Evolutionary conservation across 2,113 vertebrate species (phyloP), one percentile per base, ranked within the genome.

Genomic region (Arothron firmamentum): DNA sequence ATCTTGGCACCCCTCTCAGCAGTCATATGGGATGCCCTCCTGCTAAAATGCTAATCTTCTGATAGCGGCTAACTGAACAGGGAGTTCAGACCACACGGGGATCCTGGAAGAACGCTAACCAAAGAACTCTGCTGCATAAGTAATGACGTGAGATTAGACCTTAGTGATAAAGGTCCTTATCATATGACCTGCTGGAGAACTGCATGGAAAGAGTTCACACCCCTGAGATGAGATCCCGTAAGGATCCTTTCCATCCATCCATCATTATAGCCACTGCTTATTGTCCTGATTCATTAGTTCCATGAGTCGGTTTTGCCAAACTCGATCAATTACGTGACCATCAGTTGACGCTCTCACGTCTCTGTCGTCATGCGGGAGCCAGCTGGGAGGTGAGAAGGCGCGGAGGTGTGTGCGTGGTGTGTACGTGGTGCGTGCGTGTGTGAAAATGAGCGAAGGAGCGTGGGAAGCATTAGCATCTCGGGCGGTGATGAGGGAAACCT

Each of bases 201-300:
- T 73, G 34, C 70, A 59, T 47, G 60, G 60, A 62, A 51, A 62
- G 78, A 83, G 84, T 85, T 86, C 72, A 75, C 48, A 71, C 78
- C 73, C 62, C 70, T 81, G 60, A 58, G 65, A 79, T 74, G 70
- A 87, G 82, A 78, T 85, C 65, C 56, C 69, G 70, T 88, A 89
- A 89, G 71, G 80, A 82, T 79, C 71, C 73, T 1, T 70, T 68
- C 66, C 82, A 77, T 31, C 45, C 64, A 75, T 82, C 79, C 68
- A 75, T 89, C 89, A 89, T 90, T 89, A 87, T 85, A 85, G 59
- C 79, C 19, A 0, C 38, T 68, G 66, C 75, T 82, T 74, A 85
- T 84, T 82, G 87, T 89, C 86, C 85, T 84, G 84, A 88, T 88
- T 87, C 84, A 89, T 88, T 88, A 79, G 80, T 72, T 84, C 62